Conservation (phyloP, 2,888 invertebrate species). For the Deilephila porcellus region DNA sequence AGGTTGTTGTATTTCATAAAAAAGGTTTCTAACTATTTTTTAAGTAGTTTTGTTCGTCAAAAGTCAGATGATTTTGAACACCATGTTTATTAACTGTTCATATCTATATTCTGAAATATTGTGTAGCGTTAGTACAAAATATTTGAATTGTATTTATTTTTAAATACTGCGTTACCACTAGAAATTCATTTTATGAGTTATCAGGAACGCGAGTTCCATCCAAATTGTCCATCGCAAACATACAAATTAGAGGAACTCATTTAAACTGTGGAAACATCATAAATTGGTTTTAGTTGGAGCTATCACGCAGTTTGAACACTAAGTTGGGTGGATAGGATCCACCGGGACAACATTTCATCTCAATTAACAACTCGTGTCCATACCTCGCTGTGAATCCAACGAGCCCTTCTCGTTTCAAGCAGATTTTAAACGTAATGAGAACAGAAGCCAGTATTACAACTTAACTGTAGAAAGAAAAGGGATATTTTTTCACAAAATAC, state of each 20-base stretch:
- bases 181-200: neutral
- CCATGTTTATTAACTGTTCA: no score
- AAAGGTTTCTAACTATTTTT: no score
- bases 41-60: no score
- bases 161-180: neutral
- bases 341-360: slow-evolving; percentile 64
- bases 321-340: slow-evolving; percentile 49
- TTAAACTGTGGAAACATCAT: slow-evolving; percentile 48
- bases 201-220: neutral
- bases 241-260: slow-evolving; percentile 48
- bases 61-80: no score
- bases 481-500: no score
- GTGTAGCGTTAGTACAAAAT: no score
- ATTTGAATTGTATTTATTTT: no score
- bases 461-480: neutral
- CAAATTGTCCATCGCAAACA: slow-evolving; percentile 8
- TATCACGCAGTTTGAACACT: slow-evolving; percentile 60
- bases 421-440: slow-evolving; percentile 12
- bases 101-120: no score
- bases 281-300: slow-evolving; percentile 46
- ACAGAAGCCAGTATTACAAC: slow-evolving; percentile 15
- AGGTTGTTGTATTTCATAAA: no score
- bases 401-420: slow-evolving; percentile 23
- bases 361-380: slow-evolving; percentile 62
- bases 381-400: slow-evolving; percentile 35